Evolutionary conservation across 1,140 invertebrate species (phyloP), one percentile per base, ranked within the genome.

Genomic region (Mesaphorura yosii): DNA sequence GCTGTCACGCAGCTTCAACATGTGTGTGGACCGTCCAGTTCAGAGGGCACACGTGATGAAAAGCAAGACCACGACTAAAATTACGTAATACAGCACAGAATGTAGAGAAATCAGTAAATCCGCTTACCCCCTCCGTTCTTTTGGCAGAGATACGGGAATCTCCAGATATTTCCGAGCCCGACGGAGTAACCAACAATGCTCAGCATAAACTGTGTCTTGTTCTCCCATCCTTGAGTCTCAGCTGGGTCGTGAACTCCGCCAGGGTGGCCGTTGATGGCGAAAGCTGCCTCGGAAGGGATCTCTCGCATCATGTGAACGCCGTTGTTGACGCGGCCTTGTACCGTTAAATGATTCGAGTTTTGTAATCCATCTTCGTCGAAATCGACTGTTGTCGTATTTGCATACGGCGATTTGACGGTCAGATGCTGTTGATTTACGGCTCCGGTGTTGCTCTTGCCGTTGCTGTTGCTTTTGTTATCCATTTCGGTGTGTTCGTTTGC

Each of bases 121-220:
- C 53, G 76, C 81, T 80, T 66, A 90, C 88, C 89, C 71, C 90
- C 90, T 41, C 90, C 90, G 71, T 95, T 93, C 68, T 89, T 84
- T 72, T 93, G 90, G 65, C 88, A 91, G 48, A 94, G 72, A 67
- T 92, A 94, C 10, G 90, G 90, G 74, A 95, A 96, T 64, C 90
- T 77, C 91, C 89, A 94, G 40, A 94, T 90, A 67, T 92, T 92
- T 26, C 58, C 90, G 20, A 94, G 76, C 0, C 88, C 88, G 5
- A 92, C 86, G 34, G 86, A 88, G 69, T 88, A 89, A 1, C 87
- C 86, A 45, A 91, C 88, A 68, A 89, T 87, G 57, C 83, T 86
- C 56, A 93, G 76, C 70, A 91, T 86, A 69, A 90, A 93, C 70
- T 92, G 87, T 72, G 87, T 78, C 67, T 91, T 89, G 28, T 50